phyloP scores from a whole-genome alignment of 2,888 invertebrate genomes.

The Sinelater perroti region DNA sequence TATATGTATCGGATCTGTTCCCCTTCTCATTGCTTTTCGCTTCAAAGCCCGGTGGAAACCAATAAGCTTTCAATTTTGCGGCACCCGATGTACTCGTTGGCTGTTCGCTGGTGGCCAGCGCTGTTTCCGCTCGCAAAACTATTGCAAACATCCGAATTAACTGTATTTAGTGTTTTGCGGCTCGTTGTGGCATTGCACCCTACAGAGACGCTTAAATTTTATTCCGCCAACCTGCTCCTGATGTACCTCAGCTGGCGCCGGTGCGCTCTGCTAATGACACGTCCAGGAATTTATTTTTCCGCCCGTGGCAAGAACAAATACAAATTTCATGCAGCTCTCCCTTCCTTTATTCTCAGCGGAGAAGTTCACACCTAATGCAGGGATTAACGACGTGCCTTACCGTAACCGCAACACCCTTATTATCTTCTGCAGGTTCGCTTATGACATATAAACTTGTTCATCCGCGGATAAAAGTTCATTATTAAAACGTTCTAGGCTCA shows the following conservation, averaged over 20 bases:
- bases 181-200: not conserved
- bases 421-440: slow-evolving; percentile 5
- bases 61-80: slow-evolving; percentile 24
- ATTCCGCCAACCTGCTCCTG: slow-evolving; percentile 5
- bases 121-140: slow-evolving; percentile 11
- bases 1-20: slow-evolving; percentile 8
- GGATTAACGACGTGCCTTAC: not conserved
- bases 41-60: slow-evolving; percentile 22
- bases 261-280: slow-evolving; percentile 12
- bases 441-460: slow-evolving; percentile 5
- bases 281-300: slow-evolving; percentile 11
- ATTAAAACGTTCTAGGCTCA: not conserved
- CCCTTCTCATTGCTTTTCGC: slow-evolving; percentile 19
- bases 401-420: not conserved
- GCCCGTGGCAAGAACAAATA: not conserved
- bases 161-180: slow-evolving; percentile 14
- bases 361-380: slow-evolving; percentile 4
- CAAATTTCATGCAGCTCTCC: slow-evolving; percentile 8
- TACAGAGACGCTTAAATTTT: slow-evolving; percentile 13
- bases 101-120: slow-evolving; percentile 12
- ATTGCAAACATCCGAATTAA: slow-evolving; percentile 21
- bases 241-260: not conserved
- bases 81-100: slow-evolving; percentile 16
- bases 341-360: slow-evolving; percentile 2
- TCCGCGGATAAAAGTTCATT: slow-evolving; percentile 3